Base-by-base conservation (phyloP, 2,888 invertebrate species). In the Dioctria linearis region DNA sequence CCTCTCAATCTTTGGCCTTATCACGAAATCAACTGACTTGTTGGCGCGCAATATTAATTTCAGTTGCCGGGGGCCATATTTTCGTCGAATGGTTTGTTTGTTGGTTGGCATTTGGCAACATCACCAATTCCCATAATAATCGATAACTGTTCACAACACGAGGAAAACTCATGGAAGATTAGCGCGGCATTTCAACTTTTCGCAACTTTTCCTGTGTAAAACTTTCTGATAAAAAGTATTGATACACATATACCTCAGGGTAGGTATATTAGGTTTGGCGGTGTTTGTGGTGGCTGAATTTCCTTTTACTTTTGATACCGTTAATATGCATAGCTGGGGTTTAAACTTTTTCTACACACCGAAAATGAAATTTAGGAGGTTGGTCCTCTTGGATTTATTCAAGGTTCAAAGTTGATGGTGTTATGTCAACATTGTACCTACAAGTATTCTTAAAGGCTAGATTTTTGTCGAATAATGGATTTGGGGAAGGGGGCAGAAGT, bases 11-110 rank as follows among this genome's bases (percentile, higher is more conserved):
- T 25, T 25, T 25, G 25, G 25, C 25, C 66, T 78, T 78, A 66
- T 66, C 78, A 66, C 13, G 37, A 78, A 57, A 66, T 78, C 78
- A 66, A 39, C 63, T 25, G 66, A 61, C 66, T 9, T 46, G 66
- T 57, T 39, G 11, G 57, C n/a, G n/a, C 49, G 42, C 54, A 39
- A 39, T 63, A 78, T 66, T 78, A 78, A 78, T 51, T 40, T 40
- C 25, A 3, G 51, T 4, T 66, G 57, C 54, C 42, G 37, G 39
- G 11, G 9, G n/a, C 59, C 51, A 57, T 57, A 13, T 71, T 61
- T 51, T 39, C 11, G 71, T 11, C 46, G 25, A 2, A 25, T 25
- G 25, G 6, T 69, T 69, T 13, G 69, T 46, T 69, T 43, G 46
- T 65, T 65, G 42, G 42, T 65, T 65, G 65, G n/a, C 65, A 11